Percentiles rank a stretch among this genome's conserved stretches.
Conservation (phyloP, 2,797 vertebrate genomes). For the Tinamus major region DNA sequence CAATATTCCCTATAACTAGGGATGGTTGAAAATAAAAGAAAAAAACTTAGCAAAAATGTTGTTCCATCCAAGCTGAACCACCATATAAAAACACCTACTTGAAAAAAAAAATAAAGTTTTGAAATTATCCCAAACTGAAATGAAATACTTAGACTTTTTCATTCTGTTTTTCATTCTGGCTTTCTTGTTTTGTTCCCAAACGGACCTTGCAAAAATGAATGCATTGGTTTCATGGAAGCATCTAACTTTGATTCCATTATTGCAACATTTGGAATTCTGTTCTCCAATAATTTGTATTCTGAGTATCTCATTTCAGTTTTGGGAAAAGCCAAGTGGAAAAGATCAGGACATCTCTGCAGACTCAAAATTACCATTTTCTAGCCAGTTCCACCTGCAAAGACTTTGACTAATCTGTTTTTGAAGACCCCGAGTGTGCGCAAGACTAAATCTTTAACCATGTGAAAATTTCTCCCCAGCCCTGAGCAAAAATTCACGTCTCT, state of each 20-base stretch:
- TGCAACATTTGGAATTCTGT: too few relatives aligned
- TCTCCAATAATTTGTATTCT: neutral
- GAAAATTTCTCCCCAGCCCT: neutral
- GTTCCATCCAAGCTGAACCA: neutral
- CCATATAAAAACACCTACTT: neutral
- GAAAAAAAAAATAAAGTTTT: neutral
- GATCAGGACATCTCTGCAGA: neutral
- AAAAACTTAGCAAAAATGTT: neutral
- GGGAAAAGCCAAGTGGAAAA: neutral
- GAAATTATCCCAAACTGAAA: neutral
- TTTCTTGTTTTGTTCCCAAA: neutral
- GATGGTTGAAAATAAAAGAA: neutral
- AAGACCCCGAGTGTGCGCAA: neutral
- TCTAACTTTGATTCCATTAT: neutral
- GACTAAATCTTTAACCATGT: neutral
- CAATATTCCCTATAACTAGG: neutral
- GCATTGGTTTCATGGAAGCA: neutral
- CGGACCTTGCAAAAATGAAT: neutral
- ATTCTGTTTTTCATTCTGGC: neutral
- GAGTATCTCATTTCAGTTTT: neutral
- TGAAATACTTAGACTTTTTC: neutral
- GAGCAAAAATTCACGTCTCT: neutral
- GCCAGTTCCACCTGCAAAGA: neutral
- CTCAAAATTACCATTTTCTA: neutral
- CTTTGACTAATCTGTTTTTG: neutral